Conservation (phyloP, 2,888 invertebrate species). For the Drosophila robusta region DNA sequence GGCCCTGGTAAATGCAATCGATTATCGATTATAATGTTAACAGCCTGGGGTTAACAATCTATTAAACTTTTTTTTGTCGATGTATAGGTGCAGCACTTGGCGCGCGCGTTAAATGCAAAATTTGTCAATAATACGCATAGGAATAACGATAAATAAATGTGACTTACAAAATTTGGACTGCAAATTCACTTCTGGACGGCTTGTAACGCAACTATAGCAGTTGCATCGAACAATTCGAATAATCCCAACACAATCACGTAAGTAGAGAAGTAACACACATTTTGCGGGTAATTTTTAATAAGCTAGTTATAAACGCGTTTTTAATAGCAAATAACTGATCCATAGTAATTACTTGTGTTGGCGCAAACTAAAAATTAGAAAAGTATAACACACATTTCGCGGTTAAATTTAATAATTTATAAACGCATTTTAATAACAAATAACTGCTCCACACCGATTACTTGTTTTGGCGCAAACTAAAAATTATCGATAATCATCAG, state of each 20-base stretch:
- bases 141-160: no score
- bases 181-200: no score
- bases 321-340: conserved; percentile 1
- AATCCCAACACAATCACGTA: not conserved
- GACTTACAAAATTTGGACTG: no score
- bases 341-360: conserved; percentile 1
- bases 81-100: no score
- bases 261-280: not conserved
- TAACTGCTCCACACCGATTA: conserved; percentile 17
- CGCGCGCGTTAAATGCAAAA: not conserved
- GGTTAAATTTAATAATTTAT: no score
- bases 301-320: no score
- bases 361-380: not conserved
- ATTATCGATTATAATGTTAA: conserved; percentile 6
- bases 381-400: not conserved
- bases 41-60: not conserved
- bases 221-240: no score
- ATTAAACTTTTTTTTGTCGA: not conserved
- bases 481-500: conserved; percentile 15
- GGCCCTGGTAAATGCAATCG: conserved; percentile 7
- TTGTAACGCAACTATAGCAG: no score
- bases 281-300: no score
- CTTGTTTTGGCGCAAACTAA: not conserved
- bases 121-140: no score
- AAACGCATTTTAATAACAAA: not conserved